phyloP scores from a whole-genome alignment of 2,113 vertebrate species.

The Halichoerus grypus region DNA sequence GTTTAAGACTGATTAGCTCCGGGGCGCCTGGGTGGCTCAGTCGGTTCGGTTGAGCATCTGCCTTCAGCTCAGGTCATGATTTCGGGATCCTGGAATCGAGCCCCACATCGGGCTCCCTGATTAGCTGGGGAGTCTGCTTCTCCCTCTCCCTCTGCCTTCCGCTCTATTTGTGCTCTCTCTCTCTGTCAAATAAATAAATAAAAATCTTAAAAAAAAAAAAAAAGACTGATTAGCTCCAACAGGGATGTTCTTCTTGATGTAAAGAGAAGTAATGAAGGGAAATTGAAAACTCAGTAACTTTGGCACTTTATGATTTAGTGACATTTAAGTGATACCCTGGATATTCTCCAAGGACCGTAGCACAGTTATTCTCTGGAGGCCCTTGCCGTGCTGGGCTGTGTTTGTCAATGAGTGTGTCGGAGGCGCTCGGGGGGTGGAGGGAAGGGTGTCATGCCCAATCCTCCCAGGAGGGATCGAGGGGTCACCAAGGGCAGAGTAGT shows the following conservation, averaged over 20 bases:
- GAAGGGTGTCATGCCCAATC: not conserved
- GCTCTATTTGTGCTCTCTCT: no score
- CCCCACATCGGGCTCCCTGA: no score
- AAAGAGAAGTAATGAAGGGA: not conserved
- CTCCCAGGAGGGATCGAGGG: not conserved
- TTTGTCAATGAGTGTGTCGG: not conserved
- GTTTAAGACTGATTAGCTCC: not conserved
- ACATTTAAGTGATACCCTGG: no score
- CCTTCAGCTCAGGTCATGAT: no score
- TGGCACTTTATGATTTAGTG: not conserved
- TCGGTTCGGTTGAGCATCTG: no score
- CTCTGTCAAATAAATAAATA: no score
- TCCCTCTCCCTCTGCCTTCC: no score
- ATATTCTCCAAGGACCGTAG: not conserved
- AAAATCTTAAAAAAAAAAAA: no score
- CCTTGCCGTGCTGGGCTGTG: not conserved
- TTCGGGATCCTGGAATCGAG: no score
- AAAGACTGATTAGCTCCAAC: not conserved
- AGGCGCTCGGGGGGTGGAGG: not conserved
- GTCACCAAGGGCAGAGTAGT: not conserved
- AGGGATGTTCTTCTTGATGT: not conserved
- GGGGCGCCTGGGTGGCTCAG: no score
- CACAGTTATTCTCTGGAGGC: not conserved
- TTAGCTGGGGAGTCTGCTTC: no score
- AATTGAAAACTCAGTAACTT: not conserved